Conservation (phyloP, 2,113 vertebrate species). For the Campylorhamphus procurvoides region DNA sequence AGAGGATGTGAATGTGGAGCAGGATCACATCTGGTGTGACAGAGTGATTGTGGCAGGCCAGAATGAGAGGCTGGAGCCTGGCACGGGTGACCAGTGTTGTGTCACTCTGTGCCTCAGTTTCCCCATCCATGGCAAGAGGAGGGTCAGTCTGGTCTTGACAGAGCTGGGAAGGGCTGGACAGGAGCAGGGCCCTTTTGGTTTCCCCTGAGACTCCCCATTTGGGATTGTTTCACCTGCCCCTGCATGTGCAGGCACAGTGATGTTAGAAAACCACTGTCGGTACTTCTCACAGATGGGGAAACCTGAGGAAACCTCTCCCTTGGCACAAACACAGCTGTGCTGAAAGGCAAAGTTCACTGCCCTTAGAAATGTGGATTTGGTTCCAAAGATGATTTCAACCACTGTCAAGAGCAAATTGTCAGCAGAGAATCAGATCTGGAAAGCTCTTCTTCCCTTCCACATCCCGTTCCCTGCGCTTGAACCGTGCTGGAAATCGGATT, state of each 20-base stretch:
- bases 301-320: not conserved
- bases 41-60: not conserved
- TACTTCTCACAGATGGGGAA: not conserved
- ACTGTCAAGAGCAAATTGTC: not conserved
- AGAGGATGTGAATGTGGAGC: not conserved
- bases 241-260: accelerated
- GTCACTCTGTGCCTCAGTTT: not conserved
- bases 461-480: not conserved
- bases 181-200: not conserved
- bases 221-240: not conserved
- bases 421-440: conserved; percentile 3
- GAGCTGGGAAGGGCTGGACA: not conserved
- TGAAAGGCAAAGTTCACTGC: not conserved
- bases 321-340: not conserved
- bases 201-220: not conserved
- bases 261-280: not conserved
- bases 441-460: not conserved
- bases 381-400: conserved; percentile 47
- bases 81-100: accelerated
- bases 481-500: not conserved
- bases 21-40: not conserved
- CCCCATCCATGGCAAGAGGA: not conserved
- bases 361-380: not conserved
- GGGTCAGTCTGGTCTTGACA: not conserved
- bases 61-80: not conserved